These are phyloP conservation scores for Drosophila mayri DNA, from an alignment of 1,140 invertebrate species.

Conservation along the genomic window DNA sequence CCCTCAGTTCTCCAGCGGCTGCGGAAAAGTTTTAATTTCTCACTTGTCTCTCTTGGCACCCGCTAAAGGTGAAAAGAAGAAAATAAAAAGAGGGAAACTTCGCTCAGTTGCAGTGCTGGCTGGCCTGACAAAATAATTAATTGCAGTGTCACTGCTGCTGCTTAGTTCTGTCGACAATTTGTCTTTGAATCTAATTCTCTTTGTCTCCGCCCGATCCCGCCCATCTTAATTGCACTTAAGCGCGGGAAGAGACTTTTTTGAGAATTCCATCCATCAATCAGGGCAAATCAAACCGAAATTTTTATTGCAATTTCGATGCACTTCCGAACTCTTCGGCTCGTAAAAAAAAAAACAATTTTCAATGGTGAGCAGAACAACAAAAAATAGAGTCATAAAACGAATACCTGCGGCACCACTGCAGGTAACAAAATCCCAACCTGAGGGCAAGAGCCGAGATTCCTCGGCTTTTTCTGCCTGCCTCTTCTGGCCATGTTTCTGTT, in stretches of 20 bases:
- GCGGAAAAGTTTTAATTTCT: constrained; percentile 76
- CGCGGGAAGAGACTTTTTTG: constrained; percentile 25
- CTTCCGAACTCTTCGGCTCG: constrained; percentile 64
- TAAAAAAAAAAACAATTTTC: constrained; percentile 72
- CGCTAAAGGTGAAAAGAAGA: constrained; percentile 20
- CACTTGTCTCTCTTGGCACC: constrained; percentile 74
- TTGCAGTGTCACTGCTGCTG: constrained; percentile 60
- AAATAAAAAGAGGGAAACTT: constrained; percentile 13
- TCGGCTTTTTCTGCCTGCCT: constrained; percentile 12
- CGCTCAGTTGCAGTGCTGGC: constrained; percentile 28
- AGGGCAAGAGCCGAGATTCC: constrained; percentile 53
- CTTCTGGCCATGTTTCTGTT: constrained; percentile 7
- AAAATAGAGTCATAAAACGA: constrained; percentile 78
- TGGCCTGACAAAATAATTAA: constrained; percentile 75
- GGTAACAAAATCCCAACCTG: constrained; percentile 70
- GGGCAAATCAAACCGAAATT: constrained; percentile 54
- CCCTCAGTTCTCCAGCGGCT: constrained; percentile 1
- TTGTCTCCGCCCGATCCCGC: constrained; percentile 18
- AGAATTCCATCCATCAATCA: constrained; percentile 49
- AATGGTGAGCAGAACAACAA: background rate
- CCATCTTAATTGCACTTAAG: constrained; percentile 58
- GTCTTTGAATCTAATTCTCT: constrained; percentile 72
- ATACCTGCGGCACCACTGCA: constrained; percentile 31
- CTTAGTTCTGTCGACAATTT: constrained; percentile 73
- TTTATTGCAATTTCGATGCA: constrained; percentile 65